Conservation (phyloP, 1,140 invertebrate species). For the Neodiprion virginianus region DNA sequence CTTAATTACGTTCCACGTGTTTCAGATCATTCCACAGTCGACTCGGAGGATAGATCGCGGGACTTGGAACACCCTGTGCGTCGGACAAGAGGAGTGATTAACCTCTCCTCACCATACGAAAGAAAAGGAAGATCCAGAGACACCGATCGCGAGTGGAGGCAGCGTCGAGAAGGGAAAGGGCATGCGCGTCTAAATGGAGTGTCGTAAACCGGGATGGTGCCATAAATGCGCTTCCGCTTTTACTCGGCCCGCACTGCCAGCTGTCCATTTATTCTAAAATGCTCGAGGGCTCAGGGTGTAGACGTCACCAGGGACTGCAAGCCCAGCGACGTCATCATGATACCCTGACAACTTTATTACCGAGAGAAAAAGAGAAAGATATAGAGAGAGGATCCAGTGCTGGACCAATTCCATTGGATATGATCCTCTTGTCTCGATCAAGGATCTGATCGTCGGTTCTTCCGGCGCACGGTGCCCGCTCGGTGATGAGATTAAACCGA, state of each 20-base stretch:
- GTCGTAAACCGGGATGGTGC: constrained; percentile 43
- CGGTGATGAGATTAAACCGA: too few species aligned
- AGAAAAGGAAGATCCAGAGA: neutral
- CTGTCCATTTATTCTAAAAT: neutral
- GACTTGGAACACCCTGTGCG: too few species aligned
- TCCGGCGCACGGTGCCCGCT: too few species aligned
- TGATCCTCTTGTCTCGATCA: too few species aligned
- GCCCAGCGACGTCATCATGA: neutral
- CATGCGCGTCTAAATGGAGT: constrained; percentile 33
- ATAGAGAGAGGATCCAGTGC: constrained; percentile 22
- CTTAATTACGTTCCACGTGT: too few species aligned
- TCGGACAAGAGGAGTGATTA: neutral
- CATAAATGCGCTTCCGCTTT: constrained; percentile 43
- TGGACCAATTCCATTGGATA: too few species aligned
- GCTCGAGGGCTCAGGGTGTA: neutral
- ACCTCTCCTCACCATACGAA: neutral
- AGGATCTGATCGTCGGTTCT: too few species aligned
- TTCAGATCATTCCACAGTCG: too few species aligned
- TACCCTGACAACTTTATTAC: constrained; percentile 49
- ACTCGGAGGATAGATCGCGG: too few species aligned
- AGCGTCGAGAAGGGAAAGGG: neutral
- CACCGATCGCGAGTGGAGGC: neutral
- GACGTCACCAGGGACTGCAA: neutral
- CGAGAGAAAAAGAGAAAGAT: constrained; percentile 30
- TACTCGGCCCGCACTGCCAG: constrained; percentile 4